These are phyloP conservation scores for Eupithecia pulchellata DNA, from an alignment of 2,888 invertebrate species.

Conservation along the genomic window DNA sequence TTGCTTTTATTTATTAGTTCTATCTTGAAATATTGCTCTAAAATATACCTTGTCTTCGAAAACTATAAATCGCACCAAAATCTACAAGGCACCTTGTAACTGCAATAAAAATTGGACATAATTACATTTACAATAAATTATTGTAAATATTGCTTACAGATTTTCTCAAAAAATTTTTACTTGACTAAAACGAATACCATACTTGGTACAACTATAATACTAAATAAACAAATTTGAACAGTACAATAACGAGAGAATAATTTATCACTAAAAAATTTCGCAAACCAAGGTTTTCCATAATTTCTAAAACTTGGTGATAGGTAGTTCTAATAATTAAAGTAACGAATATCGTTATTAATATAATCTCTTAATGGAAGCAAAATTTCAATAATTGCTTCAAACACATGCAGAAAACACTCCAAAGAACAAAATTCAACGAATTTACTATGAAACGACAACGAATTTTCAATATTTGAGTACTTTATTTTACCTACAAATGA, in stretches of 20 bases:
- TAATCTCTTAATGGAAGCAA: background rate
- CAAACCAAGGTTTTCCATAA: background rate
- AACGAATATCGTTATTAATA: background rate
- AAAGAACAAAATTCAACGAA: background rate
- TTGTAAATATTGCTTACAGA: slow-evolving; percentile 40
- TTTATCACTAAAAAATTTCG: background rate
- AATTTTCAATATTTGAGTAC: background rate
- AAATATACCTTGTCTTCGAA: slow-evolving; percentile 16
- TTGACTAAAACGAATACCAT: slow-evolving; percentile 28
- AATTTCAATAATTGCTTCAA: background rate
- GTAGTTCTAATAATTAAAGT: background rate
- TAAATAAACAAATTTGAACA: slow-evolving; percentile 59
- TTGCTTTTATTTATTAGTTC: background rate
- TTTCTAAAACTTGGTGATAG: background rate
- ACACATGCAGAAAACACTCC: background rate
- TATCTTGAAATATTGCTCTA: slow-evolving; percentile 12
- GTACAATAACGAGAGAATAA: slow-evolving; percentile 33
- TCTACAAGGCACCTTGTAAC: slow-evolving; percentile 57
- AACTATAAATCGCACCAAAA: slow-evolving; percentile 53
- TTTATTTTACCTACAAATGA: too few relatives aligned
- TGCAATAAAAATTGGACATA: slow-evolving; percentile 23
- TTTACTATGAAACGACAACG: background rate
- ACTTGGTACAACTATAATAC: slow-evolving; percentile 51
- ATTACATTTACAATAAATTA: slow-evolving; percentile 24
- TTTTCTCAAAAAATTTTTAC: slow-evolving; percentile 31